Percentiles rank a stretch among this genome's conserved stretches.
These are phyloP conservation scores for Gymnarchus niloticus DNA, from an alignment of 2,113 vertebrate genomes.

Conservation along the genomic window DNA sequence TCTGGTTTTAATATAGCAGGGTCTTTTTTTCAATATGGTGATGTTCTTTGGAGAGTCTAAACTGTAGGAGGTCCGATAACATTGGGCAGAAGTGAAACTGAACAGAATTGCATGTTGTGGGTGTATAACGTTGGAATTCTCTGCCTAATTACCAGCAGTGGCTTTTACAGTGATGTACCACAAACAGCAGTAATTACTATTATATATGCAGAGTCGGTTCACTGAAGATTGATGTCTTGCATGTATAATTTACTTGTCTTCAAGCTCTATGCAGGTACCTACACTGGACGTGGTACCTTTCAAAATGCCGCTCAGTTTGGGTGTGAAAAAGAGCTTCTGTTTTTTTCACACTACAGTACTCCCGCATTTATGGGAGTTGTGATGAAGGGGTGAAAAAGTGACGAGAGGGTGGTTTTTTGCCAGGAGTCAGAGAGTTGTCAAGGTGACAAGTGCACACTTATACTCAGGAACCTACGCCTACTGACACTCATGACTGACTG, in stretches of 20 bases:
- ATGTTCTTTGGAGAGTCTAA: background rate
- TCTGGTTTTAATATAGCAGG: background rate
- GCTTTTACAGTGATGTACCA: slow-evolving; percentile 11
- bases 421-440: slow-evolving; percentile 51
- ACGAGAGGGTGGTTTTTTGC: slow-evolving; percentile 61
- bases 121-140: slow-evolving; percentile 10
- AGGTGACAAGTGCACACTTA: slow-evolving; percentile 48
- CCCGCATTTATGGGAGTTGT: background rate
- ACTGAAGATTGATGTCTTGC: background rate
- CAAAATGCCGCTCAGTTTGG: background rate
- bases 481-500: background rate
- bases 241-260: slow-evolving; percentile 6
- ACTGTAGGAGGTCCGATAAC: background rate
- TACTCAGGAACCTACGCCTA: background rate
- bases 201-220: background rate
- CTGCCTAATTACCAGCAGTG: background rate
- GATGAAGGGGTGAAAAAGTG: slow-evolving; percentile 43
- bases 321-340: background rate
- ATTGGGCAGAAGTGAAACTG: slow-evolving; percentile 3
- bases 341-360: background rate
- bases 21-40: background rate
- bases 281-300: background rate
- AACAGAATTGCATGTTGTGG: slow-evolving; percentile 4
- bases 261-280: background rate
- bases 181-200: slow-evolving; percentile 11